Percentiles rank a stretch among this genome's conserved stretches.
These are phyloP conservation scores for Fabriciana adippe DNA, from an alignment of 2,888 invertebrate species.

Conservation along the genomic window DNA sequence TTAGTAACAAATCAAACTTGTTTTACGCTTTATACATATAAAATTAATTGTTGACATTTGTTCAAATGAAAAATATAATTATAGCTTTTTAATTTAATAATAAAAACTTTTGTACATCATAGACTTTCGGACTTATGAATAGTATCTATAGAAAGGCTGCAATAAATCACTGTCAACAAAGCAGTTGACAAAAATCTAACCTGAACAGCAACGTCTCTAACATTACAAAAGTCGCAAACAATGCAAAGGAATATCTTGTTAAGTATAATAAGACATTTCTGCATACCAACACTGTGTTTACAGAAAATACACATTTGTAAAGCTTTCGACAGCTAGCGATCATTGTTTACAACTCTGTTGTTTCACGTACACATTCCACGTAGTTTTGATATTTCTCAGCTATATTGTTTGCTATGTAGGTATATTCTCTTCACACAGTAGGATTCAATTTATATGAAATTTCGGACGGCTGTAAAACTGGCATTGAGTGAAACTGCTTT, in stretches of 20 bases:
- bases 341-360: conserved; percentile 61
- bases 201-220: conserved; percentile 43
- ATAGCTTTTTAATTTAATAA: conserved; percentile 38
- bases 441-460: conserved; percentile 53
- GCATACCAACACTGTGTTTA: conserved; percentile 51
- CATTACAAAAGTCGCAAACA: conserved; percentile 60
- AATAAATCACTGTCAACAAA: conserved; percentile 72
- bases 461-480: conserved; percentile 64
- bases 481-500: conserved; percentile 47
- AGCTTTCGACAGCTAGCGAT: conserved; percentile 55
- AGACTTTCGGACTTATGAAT: conserved; percentile 39
- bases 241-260: conserved; percentile 54
- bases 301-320: conserved; percentile 65
- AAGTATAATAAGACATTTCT: conserved; percentile 59
- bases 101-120: conserved; percentile 45
- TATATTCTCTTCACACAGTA: conserved; percentile 54
- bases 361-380: conserved; percentile 49
- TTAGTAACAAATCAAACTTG: conserved; percentile 13
- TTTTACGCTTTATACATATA: conserved; percentile 1
- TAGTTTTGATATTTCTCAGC: conserved; percentile 44
- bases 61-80: not conserved
- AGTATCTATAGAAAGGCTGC: conserved; percentile 47
- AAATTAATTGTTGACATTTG: not conserved
- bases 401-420: conserved; percentile 51
- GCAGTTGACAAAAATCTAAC: conserved; percentile 61